Evolutionary conservation across 2,797 vertebrate species (phyloP).

Genomic region (Gallinago nigripennis): DNA sequence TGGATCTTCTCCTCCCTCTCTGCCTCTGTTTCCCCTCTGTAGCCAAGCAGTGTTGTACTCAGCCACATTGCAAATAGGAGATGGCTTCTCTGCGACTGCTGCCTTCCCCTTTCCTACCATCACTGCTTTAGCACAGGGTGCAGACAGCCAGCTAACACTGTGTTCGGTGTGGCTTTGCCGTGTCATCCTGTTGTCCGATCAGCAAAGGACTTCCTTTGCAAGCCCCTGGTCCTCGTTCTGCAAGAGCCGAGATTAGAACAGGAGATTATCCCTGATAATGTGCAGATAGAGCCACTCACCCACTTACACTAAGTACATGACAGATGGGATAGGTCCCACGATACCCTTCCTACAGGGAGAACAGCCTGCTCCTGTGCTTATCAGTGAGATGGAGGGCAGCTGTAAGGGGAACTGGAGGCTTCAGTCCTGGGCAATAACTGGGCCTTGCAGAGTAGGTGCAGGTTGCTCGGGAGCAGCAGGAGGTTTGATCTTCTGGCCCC

Average conservation of each 20-base stretch:
- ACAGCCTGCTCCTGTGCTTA: fast-evolving
- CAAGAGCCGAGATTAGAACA: neutral
- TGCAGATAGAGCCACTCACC: constrained; percentile 12
- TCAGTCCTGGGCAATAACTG: fast-evolving
- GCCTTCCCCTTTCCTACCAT: neutral
- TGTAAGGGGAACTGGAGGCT: neutral
- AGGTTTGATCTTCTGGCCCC: neutral
- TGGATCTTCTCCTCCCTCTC: neutral
- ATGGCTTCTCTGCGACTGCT: neutral
- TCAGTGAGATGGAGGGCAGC: fast-evolving
- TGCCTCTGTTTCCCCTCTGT: neutral
- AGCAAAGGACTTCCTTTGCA: neutral
- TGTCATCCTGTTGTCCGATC: neutral
- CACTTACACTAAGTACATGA: neutral
- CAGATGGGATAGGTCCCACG: neutral
- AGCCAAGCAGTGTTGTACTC: neutral
- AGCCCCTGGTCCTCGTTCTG: neutral
- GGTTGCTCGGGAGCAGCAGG: neutral
- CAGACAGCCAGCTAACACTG: neutral
- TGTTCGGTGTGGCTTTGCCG: neutral
- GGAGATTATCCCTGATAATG: neutral
- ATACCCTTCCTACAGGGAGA: neutral
- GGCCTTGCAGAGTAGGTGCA: neutral
- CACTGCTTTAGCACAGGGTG: neutral
- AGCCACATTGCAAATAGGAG: neutral